Percentiles rank a stretch among this genome's conserved stretches.
Conservation (phyloP, 2,888 invertebrate species). For the Orchesellides sinensis region DNA sequence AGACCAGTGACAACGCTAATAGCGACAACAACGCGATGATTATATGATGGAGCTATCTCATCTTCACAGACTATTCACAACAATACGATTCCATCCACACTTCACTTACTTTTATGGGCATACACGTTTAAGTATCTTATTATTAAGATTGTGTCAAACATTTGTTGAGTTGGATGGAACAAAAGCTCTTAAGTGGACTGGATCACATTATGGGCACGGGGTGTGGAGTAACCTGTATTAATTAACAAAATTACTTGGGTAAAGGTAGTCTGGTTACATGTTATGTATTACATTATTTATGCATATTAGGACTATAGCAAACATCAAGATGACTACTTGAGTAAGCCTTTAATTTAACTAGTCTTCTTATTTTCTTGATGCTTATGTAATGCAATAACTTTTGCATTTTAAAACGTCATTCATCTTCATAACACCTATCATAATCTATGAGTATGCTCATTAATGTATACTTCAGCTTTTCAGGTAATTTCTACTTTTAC, state of each 20-base stretch:
- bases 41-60: not conserved
- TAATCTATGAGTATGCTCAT: constrained; percentile 21
- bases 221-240: constrained; percentile 15
- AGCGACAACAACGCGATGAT: constrained; percentile 41
- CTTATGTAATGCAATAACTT: too few relatives aligned
- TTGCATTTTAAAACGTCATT: constrained; percentile 41
- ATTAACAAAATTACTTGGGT: constrained; percentile 31
- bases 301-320: too few relatives aligned
- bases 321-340: too few relatives aligned
- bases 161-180: not conserved
- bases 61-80: not conserved
- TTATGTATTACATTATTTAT: too few relatives aligned
- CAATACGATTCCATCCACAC: not conserved
- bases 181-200: constrained; percentile 15
- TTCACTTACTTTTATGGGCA: constrained; percentile 57
- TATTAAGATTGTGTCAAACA: constrained; percentile 27
- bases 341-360: too few relatives aligned
- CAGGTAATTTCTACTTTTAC: constrained; percentile 27
- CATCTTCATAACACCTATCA: constrained; percentile 48
- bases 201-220: not conserved
- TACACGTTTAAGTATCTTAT: not conserved
- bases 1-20: constrained; percentile 52
- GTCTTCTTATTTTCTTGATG: too few relatives aligned
- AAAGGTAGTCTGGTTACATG: too few relatives aligned
- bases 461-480: constrained; percentile 1